Conservation (phyloP, 2,113 vertebrate species). For the Sinocyclocheilus maitianheensis region DNA sequence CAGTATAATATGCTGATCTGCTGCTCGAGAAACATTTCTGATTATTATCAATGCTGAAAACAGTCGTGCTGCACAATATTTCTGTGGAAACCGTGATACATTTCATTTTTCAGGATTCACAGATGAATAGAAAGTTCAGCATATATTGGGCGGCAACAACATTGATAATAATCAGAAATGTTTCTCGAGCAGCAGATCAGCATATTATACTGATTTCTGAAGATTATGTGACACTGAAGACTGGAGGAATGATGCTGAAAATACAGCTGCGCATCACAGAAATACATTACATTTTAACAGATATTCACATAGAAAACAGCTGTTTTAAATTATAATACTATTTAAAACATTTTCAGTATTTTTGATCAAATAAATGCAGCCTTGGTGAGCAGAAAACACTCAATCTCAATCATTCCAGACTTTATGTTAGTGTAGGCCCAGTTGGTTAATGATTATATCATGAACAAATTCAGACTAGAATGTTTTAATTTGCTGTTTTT, state of each 20-base stretch:
- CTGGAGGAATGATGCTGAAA: background rate
- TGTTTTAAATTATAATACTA: background rate
- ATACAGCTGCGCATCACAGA: background rate
- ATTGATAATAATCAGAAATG: background rate
- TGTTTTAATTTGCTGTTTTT: background rate
- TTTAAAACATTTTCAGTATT: background rate
- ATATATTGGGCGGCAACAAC: too few relatives aligned
- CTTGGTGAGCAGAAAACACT: background rate
- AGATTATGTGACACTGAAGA: background rate
- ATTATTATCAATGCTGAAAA: too few relatives aligned
- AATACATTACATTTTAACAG: background rate
- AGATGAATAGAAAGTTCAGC: too few relatives aligned
- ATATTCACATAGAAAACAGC: background rate
- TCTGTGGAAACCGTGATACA: too few relatives aligned
- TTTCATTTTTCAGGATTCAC: too few relatives aligned
- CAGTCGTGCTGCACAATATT: too few relatives aligned
- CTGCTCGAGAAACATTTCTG: background rate
- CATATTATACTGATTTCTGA: background rate
- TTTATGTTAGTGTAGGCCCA: background rate
- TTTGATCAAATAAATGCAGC: background rate
- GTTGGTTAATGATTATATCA: background rate
- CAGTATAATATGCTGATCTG: too few relatives aligned
- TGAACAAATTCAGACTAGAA: background rate
- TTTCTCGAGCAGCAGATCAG: background rate
- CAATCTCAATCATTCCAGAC: too few relatives aligned